phyloP scores from a whole-genome alignment of 1,140 invertebrate species.

The Helicoverpa zea region DNA sequence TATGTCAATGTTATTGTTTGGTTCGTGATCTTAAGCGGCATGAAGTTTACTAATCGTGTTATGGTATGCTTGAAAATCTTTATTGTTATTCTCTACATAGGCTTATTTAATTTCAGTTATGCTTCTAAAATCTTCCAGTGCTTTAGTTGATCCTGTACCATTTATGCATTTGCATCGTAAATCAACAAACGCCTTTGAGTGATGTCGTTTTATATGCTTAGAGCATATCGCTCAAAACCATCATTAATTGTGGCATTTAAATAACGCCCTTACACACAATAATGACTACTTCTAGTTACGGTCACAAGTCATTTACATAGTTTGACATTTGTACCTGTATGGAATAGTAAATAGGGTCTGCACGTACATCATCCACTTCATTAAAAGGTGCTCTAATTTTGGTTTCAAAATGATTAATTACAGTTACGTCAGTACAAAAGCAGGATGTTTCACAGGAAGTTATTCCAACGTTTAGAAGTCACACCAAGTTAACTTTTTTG shows the following conservation, averaged over 20 bases:
- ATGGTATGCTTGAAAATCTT: background rate
- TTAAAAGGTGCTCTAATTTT: background rate
- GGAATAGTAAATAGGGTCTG: too few species aligned
- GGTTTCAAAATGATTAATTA: background rate
- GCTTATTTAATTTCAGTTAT: background rate
- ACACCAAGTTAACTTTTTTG: conserved; percentile 9
- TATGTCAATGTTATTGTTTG: conserved; percentile 47
- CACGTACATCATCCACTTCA: background rate
- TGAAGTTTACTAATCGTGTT: conserved; percentile 3
- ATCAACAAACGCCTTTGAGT: too few species aligned
- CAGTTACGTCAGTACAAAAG: background rate
- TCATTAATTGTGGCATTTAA: too few species aligned
- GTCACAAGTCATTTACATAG: too few species aligned
- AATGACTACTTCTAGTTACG: too few species aligned
- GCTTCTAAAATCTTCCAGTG: too few species aligned
- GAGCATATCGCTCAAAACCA: too few species aligned
- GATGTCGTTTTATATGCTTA: too few species aligned
- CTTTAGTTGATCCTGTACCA: too few species aligned
- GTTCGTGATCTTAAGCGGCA: conserved; percentile 7
- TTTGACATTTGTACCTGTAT: too few species aligned
- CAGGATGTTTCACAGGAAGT: conserved; percentile 4
- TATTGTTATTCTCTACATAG: background rate
- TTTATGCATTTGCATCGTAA: too few species aligned
- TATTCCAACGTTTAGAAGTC: background rate
- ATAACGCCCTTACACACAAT: too few species aligned